Evolutionary conservation across 1,140 invertebrate genomes (phyloP), one percentile per base, ranked within the genome.

Genomic region (Aphis gossypii): DNA sequence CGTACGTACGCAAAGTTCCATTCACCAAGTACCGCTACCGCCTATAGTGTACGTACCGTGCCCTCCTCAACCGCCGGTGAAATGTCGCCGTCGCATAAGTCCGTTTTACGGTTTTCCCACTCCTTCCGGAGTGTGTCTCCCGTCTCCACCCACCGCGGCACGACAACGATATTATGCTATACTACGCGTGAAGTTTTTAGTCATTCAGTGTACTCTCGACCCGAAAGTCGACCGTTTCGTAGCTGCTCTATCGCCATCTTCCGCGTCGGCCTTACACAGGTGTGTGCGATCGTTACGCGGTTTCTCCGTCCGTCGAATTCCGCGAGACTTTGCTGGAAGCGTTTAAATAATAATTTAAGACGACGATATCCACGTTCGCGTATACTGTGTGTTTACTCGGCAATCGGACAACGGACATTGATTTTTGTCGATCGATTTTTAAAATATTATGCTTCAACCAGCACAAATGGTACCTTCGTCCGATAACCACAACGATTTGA

Each of bases 381-480:
- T 35, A 76, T 35, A 76, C 60, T 14, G 25, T 60, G 9, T 60
- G 2, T 30, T 1, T 11, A 30, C 3, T 51, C 14, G 14, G 2
- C 30, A 11, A 6, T 76, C 30, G 60, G n/a, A 76, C 1, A 14
- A n/a, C 30, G 30, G 4, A 35, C 60, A n/a, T n/a, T 4, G 18
- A 76, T 76, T n/a, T 51, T n/a, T 18, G 14, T 6, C n/a, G 30
- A 20, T 76, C 14, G 0, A 2, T 76, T 76, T n/a, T 76, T 76
- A 6, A 87, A 46, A 87, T 87, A 87, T 87, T 25, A 89, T 89
- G 88, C 88, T 35, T 56, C 18, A 56, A 25, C 9, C 46, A 21
- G 51, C 35, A 41, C 88, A 54, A 89, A 89, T 89, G 35, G n/a
- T 89, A 41, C 88, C 88, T 25, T 56, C 48, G 35, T n/a, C 51